Evolutionary conservation across 1,140 invertebrate genomes (phyloP), one percentile per base, ranked within the genome.

Genomic region (Archivesica marissinica): DNA sequence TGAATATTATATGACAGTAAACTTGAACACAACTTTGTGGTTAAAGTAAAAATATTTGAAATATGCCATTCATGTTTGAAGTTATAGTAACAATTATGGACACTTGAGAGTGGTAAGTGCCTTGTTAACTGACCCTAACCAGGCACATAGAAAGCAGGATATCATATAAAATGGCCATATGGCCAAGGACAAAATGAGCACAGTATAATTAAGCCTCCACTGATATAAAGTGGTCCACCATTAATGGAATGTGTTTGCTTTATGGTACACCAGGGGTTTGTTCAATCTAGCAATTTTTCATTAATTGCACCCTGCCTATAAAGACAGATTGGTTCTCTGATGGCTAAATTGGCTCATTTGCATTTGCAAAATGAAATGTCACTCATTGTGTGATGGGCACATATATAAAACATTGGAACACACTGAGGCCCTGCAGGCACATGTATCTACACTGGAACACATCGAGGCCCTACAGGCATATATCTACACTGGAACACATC

Each of bases 241-340:
- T 72, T 72, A 72, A 72, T 47, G 68, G 68, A 72, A 72, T 72
- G 68, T 72, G 68, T 33, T 44, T 15, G 15, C 9, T 72, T 72
- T 72, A 72, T 72, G n/a, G 25, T 50, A 33, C 68, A 72, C 68
- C 2, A 72, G 68, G 41, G 68, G 41, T 41, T 47, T 47, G 68
- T 72, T 20, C 2, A 44, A 39, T 41, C 2, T 28, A n/a, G 35
- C 20, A 38, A 50, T 30, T 30, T 72, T 47, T 72, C 68, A 47
- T 41, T 72, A 44, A 72, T 30, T 35, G 25, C 13, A 35, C 25
- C 3, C 4, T 23, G n/a, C 50, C 50, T 52, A 52, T n/a, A 52
- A 4, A 52, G 50, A 33, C 1, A 13, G 59, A 64, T 64, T 64
- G 59, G 2, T 35, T 33, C 59, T 33, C 59, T 4, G 30, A 35